Conservation (phyloP, 2,888 invertebrate genomes). For the Campopleginae sp. region DNA sequence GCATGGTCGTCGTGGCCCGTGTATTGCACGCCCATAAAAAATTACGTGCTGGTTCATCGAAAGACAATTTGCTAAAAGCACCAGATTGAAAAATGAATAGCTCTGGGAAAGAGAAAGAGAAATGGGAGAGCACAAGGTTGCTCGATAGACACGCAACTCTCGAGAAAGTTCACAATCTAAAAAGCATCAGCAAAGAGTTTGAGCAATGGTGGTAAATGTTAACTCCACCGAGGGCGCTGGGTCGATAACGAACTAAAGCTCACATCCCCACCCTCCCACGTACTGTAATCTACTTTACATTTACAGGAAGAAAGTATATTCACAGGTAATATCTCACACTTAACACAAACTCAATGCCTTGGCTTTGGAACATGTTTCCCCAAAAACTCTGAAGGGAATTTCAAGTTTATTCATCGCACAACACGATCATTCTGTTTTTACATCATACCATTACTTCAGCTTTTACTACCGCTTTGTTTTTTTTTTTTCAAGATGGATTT, state of each 20-base stretch:
- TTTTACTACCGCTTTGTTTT: no score
- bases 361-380: background rate
- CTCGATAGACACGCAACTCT: slow-evolving; percentile 27
- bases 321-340: background rate
- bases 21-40: slow-evolving; percentile 13
- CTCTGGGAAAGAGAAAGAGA: slow-evolving; percentile 31
- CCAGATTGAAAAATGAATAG: slow-evolving; percentile 54
- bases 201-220: background rate
- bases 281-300: slow-evolving; percentile 16
- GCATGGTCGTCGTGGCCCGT: background rate
- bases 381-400: background rate
- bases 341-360: background rate
- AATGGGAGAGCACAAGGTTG: background rate
- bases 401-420: background rate
- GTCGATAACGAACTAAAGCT: slow-evolving; percentile 18
- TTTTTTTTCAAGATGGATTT: no score
- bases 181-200: slow-evolving; percentile 33
- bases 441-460: no score
- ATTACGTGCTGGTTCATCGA: slow-evolving; percentile 55
- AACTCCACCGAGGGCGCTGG: background rate
- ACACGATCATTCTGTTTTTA: slow-evolving; percentile 63
- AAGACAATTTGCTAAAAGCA: slow-evolving; percentile 72
- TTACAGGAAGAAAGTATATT: background rate
- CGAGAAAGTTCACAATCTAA: slow-evolving; percentile 26
- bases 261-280: background rate